phyloP scores from a whole-genome alignment of 2,113 vertebrate species.

The Varanus komodoensis region DNA sequence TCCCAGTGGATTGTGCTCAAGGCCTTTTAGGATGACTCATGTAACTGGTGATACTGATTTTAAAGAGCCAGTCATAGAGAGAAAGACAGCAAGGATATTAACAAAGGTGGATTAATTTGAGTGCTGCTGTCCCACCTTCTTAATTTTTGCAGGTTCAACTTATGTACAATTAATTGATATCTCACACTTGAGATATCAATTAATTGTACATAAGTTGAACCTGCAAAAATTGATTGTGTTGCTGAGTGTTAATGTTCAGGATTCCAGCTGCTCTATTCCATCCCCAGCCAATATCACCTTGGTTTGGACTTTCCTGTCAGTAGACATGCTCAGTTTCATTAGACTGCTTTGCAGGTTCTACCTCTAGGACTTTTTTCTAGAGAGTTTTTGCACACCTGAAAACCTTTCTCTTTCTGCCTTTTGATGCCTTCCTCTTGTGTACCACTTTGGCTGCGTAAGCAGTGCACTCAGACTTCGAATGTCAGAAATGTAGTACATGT shows the following conservation, averaged over 20 bases:
- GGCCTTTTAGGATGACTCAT: background rate
- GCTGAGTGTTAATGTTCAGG: background rate
- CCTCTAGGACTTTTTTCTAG: no score
- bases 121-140: background rate
- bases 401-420: background rate
- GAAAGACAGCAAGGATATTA: background rate
- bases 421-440: background rate
- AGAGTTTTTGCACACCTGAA: no score
- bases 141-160: background rate
- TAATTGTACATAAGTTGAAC: background rate
- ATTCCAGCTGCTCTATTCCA: background rate
- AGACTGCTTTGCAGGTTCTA: background rate
- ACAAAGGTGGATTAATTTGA: background rate
- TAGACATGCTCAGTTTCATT: background rate
- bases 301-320: no score
- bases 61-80: background rate
- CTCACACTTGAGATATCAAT: background rate
- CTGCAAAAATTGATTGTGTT: background rate
- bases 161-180: no score
- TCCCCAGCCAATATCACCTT: no score
- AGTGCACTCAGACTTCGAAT: background rate
- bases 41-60: background rate
- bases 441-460: background rate
- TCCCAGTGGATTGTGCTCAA: background rate
- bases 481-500: background rate